Base-by-base conservation (phyloP, 2,797 vertebrate genomes). In the Perodicticus potto region DNA sequence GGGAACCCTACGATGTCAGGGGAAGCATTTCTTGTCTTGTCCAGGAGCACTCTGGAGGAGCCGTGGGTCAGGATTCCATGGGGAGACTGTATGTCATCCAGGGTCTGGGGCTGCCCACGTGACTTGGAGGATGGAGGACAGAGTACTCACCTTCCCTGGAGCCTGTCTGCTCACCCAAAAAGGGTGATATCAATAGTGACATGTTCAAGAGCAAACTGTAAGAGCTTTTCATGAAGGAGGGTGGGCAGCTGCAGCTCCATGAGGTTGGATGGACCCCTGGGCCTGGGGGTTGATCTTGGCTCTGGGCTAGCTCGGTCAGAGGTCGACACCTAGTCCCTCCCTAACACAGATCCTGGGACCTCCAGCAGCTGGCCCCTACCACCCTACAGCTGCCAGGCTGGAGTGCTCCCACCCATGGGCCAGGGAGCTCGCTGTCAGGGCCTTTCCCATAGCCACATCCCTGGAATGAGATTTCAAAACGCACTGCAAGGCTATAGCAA, bases 11-110 rank as follows among this genome's bases (percentile, higher is more conserved):
- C 13, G 53, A 11, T 0, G 2, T 40, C 19, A n/a, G 29, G 40
- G 4, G 5, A 37, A 8, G 7, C 57, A 2, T 8, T 34, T 43
- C 25, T 25, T 8, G 16, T 29, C 61, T 45, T 7, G 5, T 43
- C 67, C 59, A 1, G 3, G 55, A 59, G 37, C 32, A 6, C n/a
- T 65, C 11, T 23, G 1, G 2, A 14, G 61, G 32, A 43, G 16
- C 22, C 7, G 1, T 2, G 34, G 49, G 6, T 3, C 10, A 0
- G 10, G 3, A n/a, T 19, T 12, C 22, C 2, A 1, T 40, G 61
- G 11, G 17, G 11, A 7, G 45, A 20, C 32, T 7, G 1, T 22
- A 8, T 55, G n/a, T 57, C 55, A 34, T 17, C 34, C 53, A 2
- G n/a, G 20, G 16, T 14, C 59, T 12, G 20, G 80, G 20, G 34